Conservation (phyloP, 2,797 vertebrate genomes). For the Lateolabrax maculatus region DNA sequence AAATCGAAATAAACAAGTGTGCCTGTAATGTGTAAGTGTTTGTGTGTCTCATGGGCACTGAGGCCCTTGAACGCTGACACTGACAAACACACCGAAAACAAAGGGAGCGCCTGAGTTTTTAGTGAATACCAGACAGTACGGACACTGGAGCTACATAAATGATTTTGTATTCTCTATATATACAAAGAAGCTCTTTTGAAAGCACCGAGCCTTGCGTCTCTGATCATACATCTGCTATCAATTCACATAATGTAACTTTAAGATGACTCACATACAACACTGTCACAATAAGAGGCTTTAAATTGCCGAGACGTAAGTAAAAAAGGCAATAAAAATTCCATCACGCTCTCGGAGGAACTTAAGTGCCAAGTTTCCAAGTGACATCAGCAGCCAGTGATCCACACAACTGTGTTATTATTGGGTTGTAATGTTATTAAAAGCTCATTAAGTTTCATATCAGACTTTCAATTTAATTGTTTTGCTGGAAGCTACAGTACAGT, state of each 20-base stretch:
- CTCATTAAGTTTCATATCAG: constrained; percentile 38
- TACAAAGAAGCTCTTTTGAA: constrained; percentile 33
- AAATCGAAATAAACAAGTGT: constrained; percentile 81
- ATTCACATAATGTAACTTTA: constrained; percentile 42
- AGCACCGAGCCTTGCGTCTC: neutral
- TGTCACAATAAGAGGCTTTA: constrained; percentile 47
- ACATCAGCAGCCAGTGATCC: constrained; percentile 56
- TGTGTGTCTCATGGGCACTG: constrained; percentile 56
- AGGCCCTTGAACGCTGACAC: constrained; percentile 51
- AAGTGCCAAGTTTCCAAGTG: constrained; percentile 66
- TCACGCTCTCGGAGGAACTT: constrained; percentile 22
- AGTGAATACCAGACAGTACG: constrained; percentile 52
- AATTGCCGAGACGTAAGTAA: constrained; percentile 31
- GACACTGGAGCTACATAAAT: constrained; percentile 42
- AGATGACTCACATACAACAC: constrained; percentile 56
- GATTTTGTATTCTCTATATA: constrained; percentile 23
- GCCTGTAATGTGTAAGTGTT: constrained; percentile 63
- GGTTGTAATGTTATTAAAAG: constrained; percentile 40
- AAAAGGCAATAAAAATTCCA: constrained; percentile 53
- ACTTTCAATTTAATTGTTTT: neutral
- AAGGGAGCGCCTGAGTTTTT: constrained; percentile 47
- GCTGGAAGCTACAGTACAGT: constrained; percentile 9
- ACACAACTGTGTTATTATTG: constrained; percentile 41
- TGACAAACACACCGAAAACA: constrained; percentile 51
- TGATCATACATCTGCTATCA: constrained; percentile 69